These are phyloP conservation scores for Karalla daura DNA, from an alignment of 2,797 vertebrate genomes.

Conservation along the genomic window DNA sequence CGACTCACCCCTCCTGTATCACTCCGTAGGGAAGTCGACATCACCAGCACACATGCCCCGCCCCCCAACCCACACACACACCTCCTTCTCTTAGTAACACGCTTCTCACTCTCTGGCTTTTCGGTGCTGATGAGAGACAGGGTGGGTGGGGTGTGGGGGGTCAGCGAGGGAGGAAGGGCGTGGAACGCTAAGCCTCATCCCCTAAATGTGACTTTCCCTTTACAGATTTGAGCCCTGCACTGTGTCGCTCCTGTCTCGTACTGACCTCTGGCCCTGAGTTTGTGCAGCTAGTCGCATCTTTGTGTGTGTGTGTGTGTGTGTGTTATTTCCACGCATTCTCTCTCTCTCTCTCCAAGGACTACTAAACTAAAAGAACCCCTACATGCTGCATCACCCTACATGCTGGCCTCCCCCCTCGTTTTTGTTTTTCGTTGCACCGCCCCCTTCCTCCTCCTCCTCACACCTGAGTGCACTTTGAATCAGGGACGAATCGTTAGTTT, in stretches of 20 bases:
- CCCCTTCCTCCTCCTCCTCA: constrained; percentile 30
- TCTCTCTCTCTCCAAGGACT: constrained; percentile 40
- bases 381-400: constrained; percentile 51
- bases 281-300: constrained; percentile 37
- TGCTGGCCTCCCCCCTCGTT: constrained; percentile 38
- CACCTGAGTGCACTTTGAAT: constrained; percentile 80
- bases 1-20: constrained; percentile 44
- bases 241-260: constrained; percentile 22
- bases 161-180: constrained; percentile 16
- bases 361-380: constrained; percentile 42
- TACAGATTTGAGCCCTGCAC: constrained; percentile 23
- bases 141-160: too few species aligned
- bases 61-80: too few species aligned
- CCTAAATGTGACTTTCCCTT: constrained; percentile 60
- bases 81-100: constrained; percentile 7
- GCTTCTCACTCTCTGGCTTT: constrained; percentile 25
- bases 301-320: too few species aligned
- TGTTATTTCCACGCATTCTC: constrained; percentile 1
- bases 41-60: constrained; percentile 76
- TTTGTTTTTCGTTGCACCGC: too few species aligned
- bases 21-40: constrained; percentile 50
- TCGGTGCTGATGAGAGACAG: constrained; percentile 35
- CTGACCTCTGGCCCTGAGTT: constrained; percentile 23
- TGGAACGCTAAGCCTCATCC: constrained; percentile 31
- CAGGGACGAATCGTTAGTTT: constrained; percentile 81